Evolutionary conservation across 2,888 invertebrate genomes (phyloP), one percentile per base, ranked within the genome.

Genomic region (Aporophyla nigra): DNA sequence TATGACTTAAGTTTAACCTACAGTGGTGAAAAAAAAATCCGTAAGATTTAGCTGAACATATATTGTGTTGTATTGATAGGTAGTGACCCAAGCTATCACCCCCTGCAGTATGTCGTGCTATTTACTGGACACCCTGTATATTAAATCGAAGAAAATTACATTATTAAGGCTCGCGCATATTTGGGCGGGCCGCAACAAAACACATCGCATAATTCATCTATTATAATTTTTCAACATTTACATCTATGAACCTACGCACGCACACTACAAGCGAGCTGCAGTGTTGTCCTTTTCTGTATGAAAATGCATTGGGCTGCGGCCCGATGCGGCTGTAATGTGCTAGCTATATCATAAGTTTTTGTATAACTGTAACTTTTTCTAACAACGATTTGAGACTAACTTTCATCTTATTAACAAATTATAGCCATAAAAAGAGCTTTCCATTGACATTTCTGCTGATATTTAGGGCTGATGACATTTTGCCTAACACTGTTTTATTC

Each of bases 381-480:
- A 14, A 66, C 5, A 16, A 65, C 9, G 27, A 33, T 51, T 33
- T 51, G 6, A 33, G n/a, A 51, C 2, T 5, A 27, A 66, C 7
- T 66, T 51, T 51, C 7, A 51, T 27, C 49, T 49, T 51, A 66
- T 59, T 33, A 66, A 9, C 0, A 51, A 14, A 51, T 51, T 10
- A 33, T n/a, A 33, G 16, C 9, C 7, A 19, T 24, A 27, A 24
- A 51, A 43, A 73, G 4, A 14, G 16, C 33, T 49, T 33, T 49
- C 21, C 12, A 63, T 56, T 56, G 7, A 73, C 51, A 62, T 21
- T 12, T 53, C 21, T 40, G 33, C 54, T 6, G 7, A 76, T 54
- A 71, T 71, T 56, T 51, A 56, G 21, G 19, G 7, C 24, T 49
- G 33, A 53, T 43, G 27, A 71, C 27, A 49, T 62, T 62, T 70